These are phyloP conservation scores for Trachymyrmex cornetzi DNA, from an alignment of 1,140 invertebrate species.

Conservation along the genomic window DNA sequence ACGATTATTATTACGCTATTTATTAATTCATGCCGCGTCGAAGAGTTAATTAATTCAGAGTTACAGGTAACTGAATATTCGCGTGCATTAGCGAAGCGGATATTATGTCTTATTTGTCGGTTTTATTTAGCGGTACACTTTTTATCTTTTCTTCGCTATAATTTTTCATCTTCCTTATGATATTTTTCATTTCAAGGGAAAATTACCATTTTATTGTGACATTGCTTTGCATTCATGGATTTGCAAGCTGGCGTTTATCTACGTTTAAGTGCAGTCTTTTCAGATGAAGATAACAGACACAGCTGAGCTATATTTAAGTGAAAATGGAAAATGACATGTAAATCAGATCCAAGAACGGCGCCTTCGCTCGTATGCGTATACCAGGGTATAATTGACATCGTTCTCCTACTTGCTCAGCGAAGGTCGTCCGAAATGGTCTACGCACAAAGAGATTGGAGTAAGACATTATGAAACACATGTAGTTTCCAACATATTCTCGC, in stretches of 20 bases:
- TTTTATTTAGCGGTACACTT: neutral
- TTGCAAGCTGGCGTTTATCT: neutral
- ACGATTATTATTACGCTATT: slow-evolving; percentile 47
- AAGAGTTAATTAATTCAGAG: slow-evolving; percentile 18
- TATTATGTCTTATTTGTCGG: neutral
- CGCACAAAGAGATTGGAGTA: slow-evolving; percentile 39
- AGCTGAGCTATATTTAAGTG: slow-evolving; percentile 19
- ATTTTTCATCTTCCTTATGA: neutral
- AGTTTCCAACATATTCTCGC: neutral
- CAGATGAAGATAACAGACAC: slow-evolving; percentile 25
- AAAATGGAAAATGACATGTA: slow-evolving; percentile 61
- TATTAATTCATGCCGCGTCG: slow-evolving; percentile 21
- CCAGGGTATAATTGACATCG: slow-evolving; percentile 49
- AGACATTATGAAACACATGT: slow-evolving; percentile 17
- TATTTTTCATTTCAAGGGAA: neutral
- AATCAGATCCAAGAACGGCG: slow-evolving; percentile 49
- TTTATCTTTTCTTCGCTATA: neutral
- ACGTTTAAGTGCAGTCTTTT: slow-evolving; percentile 1
- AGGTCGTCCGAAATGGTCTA: slow-evolving; percentile 50
- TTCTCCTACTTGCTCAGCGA: slow-evolving; percentile 42
- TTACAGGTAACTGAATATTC: neutral
- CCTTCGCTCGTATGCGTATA: slow-evolving; percentile 3
- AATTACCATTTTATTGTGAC: slow-evolving; percentile 5
- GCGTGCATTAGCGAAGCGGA: neutral
- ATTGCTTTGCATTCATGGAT: neutral